A percentile compares a stretch with the other conserved stretches of the same genome.
These are phyloP conservation scores for Nephrotoma flavescens DNA, from an alignment of 2,888 invertebrate species.

Conservation along the genomic window DNA sequence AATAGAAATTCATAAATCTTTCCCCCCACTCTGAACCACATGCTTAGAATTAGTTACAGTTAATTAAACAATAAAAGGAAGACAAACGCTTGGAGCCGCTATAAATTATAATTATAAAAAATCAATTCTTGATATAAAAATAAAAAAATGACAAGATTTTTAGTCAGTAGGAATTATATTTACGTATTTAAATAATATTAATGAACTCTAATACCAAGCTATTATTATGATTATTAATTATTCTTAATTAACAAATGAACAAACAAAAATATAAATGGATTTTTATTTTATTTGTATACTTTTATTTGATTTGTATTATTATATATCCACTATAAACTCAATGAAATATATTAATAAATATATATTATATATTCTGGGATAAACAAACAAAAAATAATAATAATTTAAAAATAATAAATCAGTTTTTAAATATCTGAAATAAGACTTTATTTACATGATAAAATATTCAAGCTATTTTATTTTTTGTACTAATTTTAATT, in stretches of 20 bases:
- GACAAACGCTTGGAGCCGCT: background rate
- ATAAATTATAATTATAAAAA: slow-evolving; percentile 5
- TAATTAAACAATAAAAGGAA: background rate
- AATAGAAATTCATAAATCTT: background rate
- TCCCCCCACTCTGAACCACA: background rate
- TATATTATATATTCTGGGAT: background rate
- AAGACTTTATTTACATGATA: background rate
- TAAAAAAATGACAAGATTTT: slow-evolving; percentile 7
- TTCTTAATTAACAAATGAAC: slow-evolving; percentile 3
- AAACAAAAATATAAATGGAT: slow-evolving; percentile 6
- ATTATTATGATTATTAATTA: slow-evolving; percentile 11
- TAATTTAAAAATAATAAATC: background rate
- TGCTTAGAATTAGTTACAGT: background rate
- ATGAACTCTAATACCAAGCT: slow-evolving; percentile 15
- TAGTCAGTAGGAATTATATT: slow-evolving; percentile 16
- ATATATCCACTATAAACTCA: background rate
- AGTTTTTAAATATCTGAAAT: background rate
- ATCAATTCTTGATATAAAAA: background rate
- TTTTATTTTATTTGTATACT: slow-evolving; percentile 1
- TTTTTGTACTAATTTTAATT: background rate
- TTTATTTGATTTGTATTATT: background rate
- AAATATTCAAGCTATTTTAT: background rate
- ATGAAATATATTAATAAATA: background rate
- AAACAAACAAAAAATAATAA: background rate
- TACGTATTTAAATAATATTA: slow-evolving; percentile 17